phyloP scores from a whole-genome alignment of 1,140 invertebrate species.

The Anastrepha obliqua region DNA sequence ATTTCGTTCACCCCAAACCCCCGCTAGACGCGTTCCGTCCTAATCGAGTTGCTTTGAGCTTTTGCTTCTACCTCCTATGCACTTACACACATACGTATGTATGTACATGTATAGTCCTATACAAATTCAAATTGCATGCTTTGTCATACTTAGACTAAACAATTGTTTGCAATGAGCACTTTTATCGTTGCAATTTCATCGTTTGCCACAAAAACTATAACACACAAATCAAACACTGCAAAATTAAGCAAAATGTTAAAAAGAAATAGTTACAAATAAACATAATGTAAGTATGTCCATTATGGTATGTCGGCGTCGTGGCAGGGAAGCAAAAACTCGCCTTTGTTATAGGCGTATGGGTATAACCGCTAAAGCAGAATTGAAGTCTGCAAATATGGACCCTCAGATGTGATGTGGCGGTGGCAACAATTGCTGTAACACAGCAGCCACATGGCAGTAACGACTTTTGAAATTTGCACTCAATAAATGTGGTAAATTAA shows the following conservation, averaged over 20 bases:
- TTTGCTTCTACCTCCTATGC: no score
- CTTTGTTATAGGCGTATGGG: background rate
- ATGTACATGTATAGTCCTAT: background rate
- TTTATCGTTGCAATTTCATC: constrained; percentile 45
- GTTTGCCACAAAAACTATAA: constrained; percentile 29
- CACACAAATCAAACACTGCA: constrained; percentile 10
- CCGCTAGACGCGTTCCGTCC: background rate
- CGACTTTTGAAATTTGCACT: constrained; percentile 50
- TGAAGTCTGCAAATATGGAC: background rate
- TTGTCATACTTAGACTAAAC: constrained; percentile 50
- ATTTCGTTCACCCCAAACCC: background rate
- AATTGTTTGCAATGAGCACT: constrained; percentile 47
- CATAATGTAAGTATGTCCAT: background rate
- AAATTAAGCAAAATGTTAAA: constrained; percentile 37
- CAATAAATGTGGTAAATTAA: constrained; percentile 52
- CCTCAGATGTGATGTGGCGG: constrained; percentile 19
- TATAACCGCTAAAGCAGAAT: background rate
- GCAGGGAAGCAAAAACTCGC: constrained; percentile 15
- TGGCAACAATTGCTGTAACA: constrained; percentile 41
- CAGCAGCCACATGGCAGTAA: constrained; percentile 32
- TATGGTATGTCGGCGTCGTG: background rate
- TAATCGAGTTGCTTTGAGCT: no score
- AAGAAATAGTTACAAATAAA: background rate
- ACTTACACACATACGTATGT: background rate
- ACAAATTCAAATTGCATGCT: constrained; percentile 48